Percentiles rank a stretch among this genome's conserved stretches.
These are phyloP conservation scores for Calosoma granatense DNA, from an alignment of 1,140 invertebrate genomes.

Conservation along the genomic window DNA sequence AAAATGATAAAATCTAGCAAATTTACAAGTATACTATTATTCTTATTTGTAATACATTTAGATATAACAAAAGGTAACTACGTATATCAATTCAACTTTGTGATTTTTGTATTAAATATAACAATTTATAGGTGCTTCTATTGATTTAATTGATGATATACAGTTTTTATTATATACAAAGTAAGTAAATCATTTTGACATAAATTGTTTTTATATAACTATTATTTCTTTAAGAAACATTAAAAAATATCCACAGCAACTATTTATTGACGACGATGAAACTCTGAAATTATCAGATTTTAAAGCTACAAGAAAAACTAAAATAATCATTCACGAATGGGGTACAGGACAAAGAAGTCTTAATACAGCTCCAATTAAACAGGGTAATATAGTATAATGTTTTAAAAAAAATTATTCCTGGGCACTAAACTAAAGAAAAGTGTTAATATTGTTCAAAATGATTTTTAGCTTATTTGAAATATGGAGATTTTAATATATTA, in stretches of 20 bases:
- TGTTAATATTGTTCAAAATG: neutral
- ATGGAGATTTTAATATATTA: neutral
- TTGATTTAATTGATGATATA: neutral
- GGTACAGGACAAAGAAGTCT: neutral
- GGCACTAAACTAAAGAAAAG: neutral
- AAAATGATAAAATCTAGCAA: too few species aligned
- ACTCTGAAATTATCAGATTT: neutral
- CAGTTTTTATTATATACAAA: neutral
- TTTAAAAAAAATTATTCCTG: neutral
- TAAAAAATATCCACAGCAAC: neutral
- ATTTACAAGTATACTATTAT: too few species aligned
- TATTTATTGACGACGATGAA: neutral
- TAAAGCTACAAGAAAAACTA: neutral
- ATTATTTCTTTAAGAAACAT: neutral
- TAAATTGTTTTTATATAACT: neutral
- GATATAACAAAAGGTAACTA: neutral
- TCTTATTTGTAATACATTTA: neutral
- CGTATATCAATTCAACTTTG: neutral
- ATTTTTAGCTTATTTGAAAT: neutral
- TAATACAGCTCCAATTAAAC: neutral
- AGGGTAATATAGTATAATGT: neutral
- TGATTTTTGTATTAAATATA: neutral
- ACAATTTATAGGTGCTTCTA: neutral
- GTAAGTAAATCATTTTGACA: neutral
- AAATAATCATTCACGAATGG: neutral